phyloP scores from a whole-genome alignment of 2,113 vertebrate genomes.

The Corapipo altera region DNA sequence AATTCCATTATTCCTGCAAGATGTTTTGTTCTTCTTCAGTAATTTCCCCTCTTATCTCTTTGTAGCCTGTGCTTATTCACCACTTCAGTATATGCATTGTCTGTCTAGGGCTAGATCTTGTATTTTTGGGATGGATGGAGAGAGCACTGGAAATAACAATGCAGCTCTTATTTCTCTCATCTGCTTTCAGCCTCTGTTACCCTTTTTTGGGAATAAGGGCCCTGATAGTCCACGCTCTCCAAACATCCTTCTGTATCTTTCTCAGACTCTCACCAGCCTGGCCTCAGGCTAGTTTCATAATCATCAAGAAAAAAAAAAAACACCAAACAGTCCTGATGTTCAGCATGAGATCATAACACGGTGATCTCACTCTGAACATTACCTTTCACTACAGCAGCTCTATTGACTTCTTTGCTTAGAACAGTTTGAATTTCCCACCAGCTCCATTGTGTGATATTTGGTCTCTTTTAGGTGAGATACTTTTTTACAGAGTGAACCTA shows the following conservation, averaged over 20 bases:
- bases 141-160: slow-evolving; percentile 20
- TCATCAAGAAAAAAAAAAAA: slow-evolving; percentile 21
- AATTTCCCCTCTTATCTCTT: slow-evolving; percentile 3
- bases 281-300: slow-evolving; percentile 66
- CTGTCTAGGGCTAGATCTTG: background rate
- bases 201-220: slow-evolving; percentile 38
- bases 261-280: slow-evolving; percentile 43
- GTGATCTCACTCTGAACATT: slow-evolving; percentile 61
- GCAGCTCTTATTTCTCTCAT: slow-evolving; percentile 1
- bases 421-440: slow-evolving; percentile 58
- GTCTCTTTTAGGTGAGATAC: slow-evolving; percentile 37
- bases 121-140: background rate
- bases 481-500: slow-evolving; percentile 36
- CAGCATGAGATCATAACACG: slow-evolving; percentile 62
- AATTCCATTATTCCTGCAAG: slow-evolving; percentile 34
- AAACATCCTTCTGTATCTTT: slow-evolving; percentile 35
- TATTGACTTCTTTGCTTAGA: slow-evolving; percentile 44
- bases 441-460: slow-evolving; percentile 51
- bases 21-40: background rate
- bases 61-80: background rate
- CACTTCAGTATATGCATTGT: background rate
- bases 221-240: slow-evolving; percentile 2
- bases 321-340: slow-evolving; percentile 28
- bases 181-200: slow-evolving; percentile 2
- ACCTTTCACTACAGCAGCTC: slow-evolving; percentile 32